Base-by-base conservation (phyloP, 2,113 vertebrate genomes). In the Aphyosemion australe region DNA sequence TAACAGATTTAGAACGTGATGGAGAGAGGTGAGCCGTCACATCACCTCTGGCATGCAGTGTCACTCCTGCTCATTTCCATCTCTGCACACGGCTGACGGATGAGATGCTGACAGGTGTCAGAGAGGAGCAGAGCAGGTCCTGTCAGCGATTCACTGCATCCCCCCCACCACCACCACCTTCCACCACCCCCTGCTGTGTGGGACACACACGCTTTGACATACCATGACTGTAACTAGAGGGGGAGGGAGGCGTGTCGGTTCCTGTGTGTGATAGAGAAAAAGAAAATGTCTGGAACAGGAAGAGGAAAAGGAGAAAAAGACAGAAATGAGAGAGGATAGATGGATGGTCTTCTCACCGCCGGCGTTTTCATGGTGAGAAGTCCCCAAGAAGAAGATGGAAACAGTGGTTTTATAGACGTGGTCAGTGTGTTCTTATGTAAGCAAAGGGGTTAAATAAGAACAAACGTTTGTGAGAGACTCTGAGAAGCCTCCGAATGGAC, bases 41-140 rank as follows among this genome's bases (percentile, higher is more conserved):
- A 93, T 95, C 95, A 94, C 91, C 94, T 90, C 84, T 93, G 94
- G 94, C 93, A 95, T 95, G 94, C 96, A 94, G 96, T 94, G 95
- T 96, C 94, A 95, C 93, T 93, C 74, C 78, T 53, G 76, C 83
- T 95, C 94, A 87, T 95, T 91, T 93, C 93, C 95, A 96, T 95
- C 93, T 90, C 90, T 88, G 88, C 92, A 91, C 93, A 91, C 72
- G 65, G 93, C 93, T 94, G 95, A 95, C 94, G 95, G 92, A 92
- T 89, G 93, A 93, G 90, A 90, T 93, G 92, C 89, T 94, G 94
- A 94, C 94, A 87, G 89, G 85, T 89, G 91, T 88, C 84, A 84
- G 74, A 92, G 92, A 88, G 91, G 83, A 90, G 87, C 87, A 93
- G 87, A 87, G 89, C 89, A 92, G 94, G 78, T 94, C 95, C 94